A percentile compares a stretch with the other conserved stretches of the same genome.
phyloP scores from a whole-genome alignment of 1,140 invertebrate genomes.

The Eupeodes corollae region DNA sequence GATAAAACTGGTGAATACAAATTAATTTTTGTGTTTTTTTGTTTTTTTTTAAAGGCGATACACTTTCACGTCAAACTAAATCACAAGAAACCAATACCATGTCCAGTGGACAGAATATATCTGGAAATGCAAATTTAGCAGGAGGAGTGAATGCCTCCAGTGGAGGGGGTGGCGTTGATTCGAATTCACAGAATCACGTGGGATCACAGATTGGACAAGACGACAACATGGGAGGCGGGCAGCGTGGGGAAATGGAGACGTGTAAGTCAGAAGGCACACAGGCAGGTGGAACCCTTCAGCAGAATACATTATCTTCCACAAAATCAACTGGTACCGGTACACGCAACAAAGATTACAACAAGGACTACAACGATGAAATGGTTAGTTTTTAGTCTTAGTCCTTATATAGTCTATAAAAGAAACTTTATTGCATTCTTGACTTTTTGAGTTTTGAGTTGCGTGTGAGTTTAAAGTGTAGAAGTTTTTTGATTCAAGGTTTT shows the following conservation, averaged over 20 bases:
- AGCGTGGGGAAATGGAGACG: slow-evolving; percentile 36
- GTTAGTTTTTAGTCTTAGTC: no score
- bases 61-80: slow-evolving; percentile 45
- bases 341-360: slow-evolving; percentile 29
- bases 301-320: slow-evolving; percentile 35
- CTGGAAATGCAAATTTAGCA: no score
- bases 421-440: no score
- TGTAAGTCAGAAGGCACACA: slow-evolving; percentile 71
- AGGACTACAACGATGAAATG: slow-evolving; percentile 34
- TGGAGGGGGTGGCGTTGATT: slow-evolving; percentile 20
- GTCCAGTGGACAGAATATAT: slow-evolving; percentile 39
- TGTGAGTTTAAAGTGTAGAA: no score
- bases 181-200: slow-evolving; percentile 43
- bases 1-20: no score
- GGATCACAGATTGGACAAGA: slow-evolving; percentile 35
- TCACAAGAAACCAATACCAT: slow-evolving; percentile 53
- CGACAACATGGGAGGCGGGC: slow-evolving; percentile 23
- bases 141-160: slow-evolving; percentile 41
- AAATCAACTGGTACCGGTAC: slow-evolving; percentile 50
- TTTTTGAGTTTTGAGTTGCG: no score
- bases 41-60: slow-evolving; percentile 15
- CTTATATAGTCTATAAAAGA: no score
- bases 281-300: slow-evolving; percentile 56
- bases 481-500: no score
- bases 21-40: neutral